These are phyloP conservation scores for cattle (Bos taurus) DNA, from an alignment of 2,113 vertebrate species.

Conservation along the genomic window DNA sequence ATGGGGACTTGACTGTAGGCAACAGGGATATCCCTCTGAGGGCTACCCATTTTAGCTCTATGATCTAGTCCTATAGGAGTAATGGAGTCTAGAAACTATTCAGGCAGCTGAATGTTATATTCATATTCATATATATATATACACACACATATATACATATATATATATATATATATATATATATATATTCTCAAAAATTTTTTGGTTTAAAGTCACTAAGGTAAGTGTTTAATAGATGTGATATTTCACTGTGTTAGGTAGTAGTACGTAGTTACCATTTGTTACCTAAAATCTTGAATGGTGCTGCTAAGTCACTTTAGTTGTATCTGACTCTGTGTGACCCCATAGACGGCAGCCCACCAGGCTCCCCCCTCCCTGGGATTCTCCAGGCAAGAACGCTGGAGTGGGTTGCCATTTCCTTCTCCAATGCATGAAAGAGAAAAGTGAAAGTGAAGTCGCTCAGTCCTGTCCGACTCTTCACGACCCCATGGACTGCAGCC, in stretches of 20 bases:
- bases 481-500: too few species aligned
- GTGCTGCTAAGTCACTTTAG: too few species aligned
- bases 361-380: too few species aligned
- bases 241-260: not conserved
- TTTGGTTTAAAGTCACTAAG: not conserved
- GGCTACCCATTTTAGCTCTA: not conserved
- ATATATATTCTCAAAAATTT: not conserved
- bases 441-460: too few species aligned
- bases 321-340: rapidly evolving
- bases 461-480: rapidly evolving
- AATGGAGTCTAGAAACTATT: not conserved
- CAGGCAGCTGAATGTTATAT: not conserved
- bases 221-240: not conserved
- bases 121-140: too few species aligned
- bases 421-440: too few species aligned
- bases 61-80: not conserved
- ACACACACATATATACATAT: too few species aligned
- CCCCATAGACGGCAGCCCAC: too few species aligned
- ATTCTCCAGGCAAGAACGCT: too few species aligned
- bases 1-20: not conserved
- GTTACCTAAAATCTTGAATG: not conserved
- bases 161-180: not conserved
- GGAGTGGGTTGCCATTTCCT: too few species aligned
- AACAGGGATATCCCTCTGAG: not conserved
- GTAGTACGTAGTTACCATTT: not conserved